Evolutionary conservation across 2,888 invertebrate genomes (phyloP), one percentile per base, ranked within the genome.

Genomic region (Eristalinus aeneus): DNA sequence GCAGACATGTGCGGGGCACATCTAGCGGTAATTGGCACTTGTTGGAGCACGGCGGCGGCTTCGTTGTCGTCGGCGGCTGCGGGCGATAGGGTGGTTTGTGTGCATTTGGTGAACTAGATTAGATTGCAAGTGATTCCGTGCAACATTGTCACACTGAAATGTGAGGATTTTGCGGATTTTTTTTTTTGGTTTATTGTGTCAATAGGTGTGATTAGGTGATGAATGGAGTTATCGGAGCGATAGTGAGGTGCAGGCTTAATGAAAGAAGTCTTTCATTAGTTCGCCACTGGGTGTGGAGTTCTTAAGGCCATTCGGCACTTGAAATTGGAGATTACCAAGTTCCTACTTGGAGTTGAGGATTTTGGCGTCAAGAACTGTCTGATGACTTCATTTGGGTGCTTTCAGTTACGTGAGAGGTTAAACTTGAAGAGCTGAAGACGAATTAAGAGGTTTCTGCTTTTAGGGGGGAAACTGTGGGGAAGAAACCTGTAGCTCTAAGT

Each of bases 211-310:
- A n/a, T 16, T 16, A 46, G n/a, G 16, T 8, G 16, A n/a, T n/a
- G 16, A n/a, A 0, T n/a, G 16, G 16, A 16, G 46, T 46, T 39
- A 12, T 39, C 39, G 39, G n/a, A n/a, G n/a, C 39, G 34, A 34
- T 34, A 34, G 9, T 6, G 1, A n/a, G n/a, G 16, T 16, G 46
- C 46, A 16, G 0, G 46, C 53, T 31, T n/a, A 77, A 82, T 82
- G 46, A 78, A 83, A 78, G 78, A 64, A 69, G 63, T 46, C 61
- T 58, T 83, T 82, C 68, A 83, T 68, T 27, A 20, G 39, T 16
- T n/a, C 36, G 23, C 8, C 2, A 27, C 27, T 27, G 2, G 27
- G 27, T 27, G 27, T 27, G 27, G 27, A 5, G 27, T 2, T 27
- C 4, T 16, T 6, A 8, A 46, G 16, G 5, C 16, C 16, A 46